phyloP scores from a whole-genome alignment of 2,888 invertebrate genomes.

The Tipula helvola region DNA sequence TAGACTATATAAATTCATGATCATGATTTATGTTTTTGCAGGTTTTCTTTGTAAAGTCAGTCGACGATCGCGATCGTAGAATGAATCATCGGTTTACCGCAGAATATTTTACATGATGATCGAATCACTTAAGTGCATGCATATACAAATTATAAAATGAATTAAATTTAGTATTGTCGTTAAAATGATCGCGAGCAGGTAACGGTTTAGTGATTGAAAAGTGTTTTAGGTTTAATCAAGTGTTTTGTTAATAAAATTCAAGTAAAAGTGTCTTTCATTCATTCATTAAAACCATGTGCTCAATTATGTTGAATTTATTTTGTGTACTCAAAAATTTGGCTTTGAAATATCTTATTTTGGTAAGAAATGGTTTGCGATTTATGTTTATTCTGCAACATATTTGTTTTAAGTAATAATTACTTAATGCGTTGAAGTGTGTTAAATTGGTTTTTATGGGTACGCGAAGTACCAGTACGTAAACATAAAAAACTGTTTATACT shows the following conservation, averaged over 20 bases:
- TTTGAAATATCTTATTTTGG: background rate
- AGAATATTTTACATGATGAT: background rate
- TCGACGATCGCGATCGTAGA: background rate
- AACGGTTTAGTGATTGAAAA: background rate
- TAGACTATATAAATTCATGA: background rate
- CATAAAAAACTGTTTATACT: background rate
- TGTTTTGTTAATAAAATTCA: background rate
- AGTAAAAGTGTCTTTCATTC: background rate
- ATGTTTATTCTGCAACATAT: background rate
- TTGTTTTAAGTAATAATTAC: background rate
- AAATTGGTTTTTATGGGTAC: background rate
- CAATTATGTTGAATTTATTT: background rate
- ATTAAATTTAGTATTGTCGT: background rate
- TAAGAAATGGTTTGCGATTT: background rate
- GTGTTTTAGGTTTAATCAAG: background rate
- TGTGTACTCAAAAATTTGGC: background rate
- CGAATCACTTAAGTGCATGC: background rate
- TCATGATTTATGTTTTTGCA: background rate
- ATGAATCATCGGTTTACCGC: background rate
- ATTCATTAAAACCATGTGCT: background rate
- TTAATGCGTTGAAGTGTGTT: background rate
- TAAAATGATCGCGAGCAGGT: background rate
- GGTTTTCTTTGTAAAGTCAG: background rate
- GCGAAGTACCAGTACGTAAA: background rate
- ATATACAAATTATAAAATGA: background rate